Percentiles rank a stretch among this genome's conserved stretches.
These are phyloP conservation scores for Euleptes europaea DNA, from an alignment of 2,113 vertebrate genomes.

Conservation along the genomic window DNA sequence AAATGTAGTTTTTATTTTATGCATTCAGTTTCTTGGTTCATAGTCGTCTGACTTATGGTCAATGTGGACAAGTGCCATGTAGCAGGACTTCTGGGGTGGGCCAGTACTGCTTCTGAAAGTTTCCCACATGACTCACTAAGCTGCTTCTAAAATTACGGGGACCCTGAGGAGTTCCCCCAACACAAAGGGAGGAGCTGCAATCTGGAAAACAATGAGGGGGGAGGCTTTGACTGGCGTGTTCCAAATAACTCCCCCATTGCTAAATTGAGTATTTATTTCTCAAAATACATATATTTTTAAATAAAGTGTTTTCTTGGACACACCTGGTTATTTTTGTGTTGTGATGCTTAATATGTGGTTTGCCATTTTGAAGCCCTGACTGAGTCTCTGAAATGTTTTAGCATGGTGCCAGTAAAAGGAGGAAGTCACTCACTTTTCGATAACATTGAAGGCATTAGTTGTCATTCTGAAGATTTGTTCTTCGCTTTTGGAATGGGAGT, in stretches of 20 bases:
- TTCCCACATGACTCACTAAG: not conserved
- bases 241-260: not conserved
- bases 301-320: not conserved
- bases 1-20: constrained; percentile 2
- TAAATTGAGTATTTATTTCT: not conserved
- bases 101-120: not conserved
- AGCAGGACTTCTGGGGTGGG: not conserved
- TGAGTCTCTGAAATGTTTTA: not conserved
- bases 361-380: not conserved
- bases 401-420: too few species aligned
- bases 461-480: not conserved
- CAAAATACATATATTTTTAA: not conserved
- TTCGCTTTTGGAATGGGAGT: not conserved
- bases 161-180: not conserved
- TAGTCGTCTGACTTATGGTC: not conserved
- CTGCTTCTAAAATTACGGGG: not conserved
- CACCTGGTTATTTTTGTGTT: not conserved
- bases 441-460: not conserved
- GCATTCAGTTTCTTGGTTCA: constrained; percentile 11
- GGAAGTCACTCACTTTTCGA: not conserved
- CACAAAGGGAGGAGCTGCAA: not conserved
- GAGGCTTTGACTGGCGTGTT: not conserved
- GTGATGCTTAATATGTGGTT: not conserved
- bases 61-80: too few species aligned
- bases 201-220: not conserved